phyloP scores from a whole-genome alignment of 2,113 vertebrate genomes.

The Tricholaema leucomelas region DNA sequence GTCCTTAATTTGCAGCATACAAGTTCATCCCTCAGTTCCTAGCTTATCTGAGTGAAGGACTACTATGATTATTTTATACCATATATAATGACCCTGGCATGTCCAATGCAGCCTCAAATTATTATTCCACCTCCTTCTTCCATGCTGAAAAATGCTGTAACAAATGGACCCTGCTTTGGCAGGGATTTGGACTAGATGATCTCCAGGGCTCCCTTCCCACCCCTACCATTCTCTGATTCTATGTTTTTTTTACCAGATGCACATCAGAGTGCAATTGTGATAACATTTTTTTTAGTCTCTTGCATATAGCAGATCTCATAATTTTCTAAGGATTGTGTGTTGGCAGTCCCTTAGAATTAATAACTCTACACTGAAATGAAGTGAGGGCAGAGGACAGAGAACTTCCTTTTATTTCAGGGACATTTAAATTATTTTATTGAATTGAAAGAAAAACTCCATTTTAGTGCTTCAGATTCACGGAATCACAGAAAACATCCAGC shows the following conservation, averaged over 20 bases:
- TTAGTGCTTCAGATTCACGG: not conserved
- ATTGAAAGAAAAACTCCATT: not conserved
- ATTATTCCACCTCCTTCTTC: slow-evolving; percentile 37
- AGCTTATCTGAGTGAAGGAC: not conserved
- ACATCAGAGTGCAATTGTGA: not conserved
- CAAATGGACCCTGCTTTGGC: not conserved
- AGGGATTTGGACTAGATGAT: no score
- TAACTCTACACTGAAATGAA: not conserved
- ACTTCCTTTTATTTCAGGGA: not conserved
- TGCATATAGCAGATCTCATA: not conserved
- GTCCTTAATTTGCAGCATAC: not conserved
- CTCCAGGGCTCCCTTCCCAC: no score
- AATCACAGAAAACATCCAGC: no score
- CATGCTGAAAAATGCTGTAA: not conserved
- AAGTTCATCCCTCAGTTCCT: not conserved
- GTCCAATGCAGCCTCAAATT: slow-evolving; percentile 16
- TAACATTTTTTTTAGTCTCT: not conserved
- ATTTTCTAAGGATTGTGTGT: not conserved
- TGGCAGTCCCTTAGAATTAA: not conserved
- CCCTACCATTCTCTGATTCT: no score
- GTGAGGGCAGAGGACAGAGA: not conserved
- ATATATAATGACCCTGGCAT: not conserved
- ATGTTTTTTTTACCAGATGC: not conserved
- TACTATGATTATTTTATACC: not conserved
- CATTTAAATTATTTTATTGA: not conserved